Conservation (phyloP, 2,113 vertebrate species). For the Gadus chalcogrammus region DNA sequence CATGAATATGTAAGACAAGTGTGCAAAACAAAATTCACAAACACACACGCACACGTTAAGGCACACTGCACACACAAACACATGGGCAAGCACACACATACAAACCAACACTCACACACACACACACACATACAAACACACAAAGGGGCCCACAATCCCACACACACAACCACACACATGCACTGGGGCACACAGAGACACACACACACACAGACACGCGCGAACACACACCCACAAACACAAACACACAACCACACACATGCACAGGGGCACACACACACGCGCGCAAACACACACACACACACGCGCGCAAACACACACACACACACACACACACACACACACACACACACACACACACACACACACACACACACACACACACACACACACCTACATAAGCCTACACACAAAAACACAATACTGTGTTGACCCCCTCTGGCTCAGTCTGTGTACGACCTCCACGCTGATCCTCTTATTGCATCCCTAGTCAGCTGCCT, state of each 20-base stretch:
- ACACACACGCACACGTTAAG: too few relatives aligned
- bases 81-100: conserved; percentile 17
- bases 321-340: too few relatives aligned
- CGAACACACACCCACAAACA: neutral
- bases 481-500: conserved; percentile 53
- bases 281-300: neutral
- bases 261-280: too few relatives aligned
- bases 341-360: too few relatives aligned
- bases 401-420: too few relatives aligned
- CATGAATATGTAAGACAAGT: conserved; percentile 21
- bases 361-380: too few relatives aligned
- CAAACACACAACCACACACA: too few relatives aligned
- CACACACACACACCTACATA: too few relatives aligned
- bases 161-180: neutral
- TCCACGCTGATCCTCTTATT: conserved; percentile 44
- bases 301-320: conserved; percentile 4
- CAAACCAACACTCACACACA: too few relatives aligned
- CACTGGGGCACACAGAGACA: conserved; percentile 12
- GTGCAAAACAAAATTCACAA: too few relatives aligned
- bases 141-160: too few relatives aligned
- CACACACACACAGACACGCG: neutral
- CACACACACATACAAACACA: too few relatives aligned
- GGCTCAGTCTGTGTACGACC: conserved; percentile 48
- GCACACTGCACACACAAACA: conserved; percentile 4
- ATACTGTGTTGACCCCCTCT: conserved; percentile 57